Conservation (phyloP, 1,140 invertebrate genomes). For the Zaprionus capensis region DNA sequence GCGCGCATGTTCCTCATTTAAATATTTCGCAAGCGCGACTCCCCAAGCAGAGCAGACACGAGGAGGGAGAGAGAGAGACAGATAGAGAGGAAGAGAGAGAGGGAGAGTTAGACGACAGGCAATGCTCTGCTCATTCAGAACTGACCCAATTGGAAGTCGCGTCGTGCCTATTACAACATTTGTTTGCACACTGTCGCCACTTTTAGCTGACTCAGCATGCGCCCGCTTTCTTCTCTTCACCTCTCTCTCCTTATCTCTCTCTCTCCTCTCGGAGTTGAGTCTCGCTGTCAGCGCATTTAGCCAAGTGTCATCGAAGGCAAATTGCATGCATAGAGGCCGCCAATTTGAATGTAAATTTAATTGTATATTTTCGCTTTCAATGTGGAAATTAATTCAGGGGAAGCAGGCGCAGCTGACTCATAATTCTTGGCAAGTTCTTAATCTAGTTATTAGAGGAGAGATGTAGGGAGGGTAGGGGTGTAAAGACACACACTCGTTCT, state of each 20-base stretch:
- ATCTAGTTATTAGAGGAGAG: background rate
- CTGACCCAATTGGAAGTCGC: slow-evolving; percentile 59
- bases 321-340: slow-evolving; percentile 10
- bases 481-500: background rate
- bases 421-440: slow-evolving; percentile 12
- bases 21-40: slow-evolving; percentile 59
- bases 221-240: slow-evolving; percentile 1
- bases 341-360: slow-evolving; percentile 47
- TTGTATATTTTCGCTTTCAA: slow-evolving; percentile 49
- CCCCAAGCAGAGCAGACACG: background rate
- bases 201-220: slow-evolving; percentile 41
- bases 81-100: background rate
- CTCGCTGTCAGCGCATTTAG: slow-evolving; percentile 26
- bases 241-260: background rate
- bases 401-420: slow-evolving; percentile 17
- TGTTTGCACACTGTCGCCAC: slow-evolving; percentile 42
- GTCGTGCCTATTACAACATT: slow-evolving; percentile 43
- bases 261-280: background rate
- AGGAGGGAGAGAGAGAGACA: slow-evolving; percentile 2
- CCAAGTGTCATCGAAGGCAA: slow-evolving; percentile 44
- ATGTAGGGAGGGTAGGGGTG: background rate
- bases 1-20: slow-evolving; percentile 72
- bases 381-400: slow-evolving; percentile 10
- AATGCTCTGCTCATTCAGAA: slow-evolving; percentile 46
- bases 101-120: background rate